Evolutionary conservation across 1,140 invertebrate genomes (phyloP).

Genomic region (Sweltsa coloradensis): DNA sequence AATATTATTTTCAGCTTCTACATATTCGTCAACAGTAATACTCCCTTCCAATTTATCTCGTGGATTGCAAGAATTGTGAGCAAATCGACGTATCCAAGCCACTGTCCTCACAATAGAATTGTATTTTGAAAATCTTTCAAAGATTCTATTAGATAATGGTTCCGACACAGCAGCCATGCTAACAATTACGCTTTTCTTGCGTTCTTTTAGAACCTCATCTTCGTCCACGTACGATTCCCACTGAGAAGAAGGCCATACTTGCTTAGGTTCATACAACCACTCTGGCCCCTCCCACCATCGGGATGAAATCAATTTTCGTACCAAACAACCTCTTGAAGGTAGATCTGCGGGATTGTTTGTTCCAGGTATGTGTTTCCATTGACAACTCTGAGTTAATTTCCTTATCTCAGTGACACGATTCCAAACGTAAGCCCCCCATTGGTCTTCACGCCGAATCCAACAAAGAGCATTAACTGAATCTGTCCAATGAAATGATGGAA

Average conservation of each 20-base stretch:
- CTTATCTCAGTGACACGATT: conserved; percentile 19
- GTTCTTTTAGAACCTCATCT: conserved; percentile 4
- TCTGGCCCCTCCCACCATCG: conserved; percentile 29
- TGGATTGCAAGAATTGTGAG: conserved; percentile 14
- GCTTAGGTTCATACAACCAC: conserved; percentile 19
- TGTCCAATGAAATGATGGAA: conserved; percentile 19
- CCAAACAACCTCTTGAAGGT: conserved; percentile 26
- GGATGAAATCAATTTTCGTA: conserved; percentile 21
- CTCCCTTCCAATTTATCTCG: not conserved
- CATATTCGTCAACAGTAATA: conserved; percentile 5
- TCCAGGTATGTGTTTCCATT: conserved; percentile 28
- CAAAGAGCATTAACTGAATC: conserved; percentile 25
- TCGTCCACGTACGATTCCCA: conserved; percentile 14
- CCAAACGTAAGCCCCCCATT: conserved; percentile 16
- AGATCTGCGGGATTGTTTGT: conserved; percentile 30
- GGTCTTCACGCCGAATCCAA: conserved; percentile 21
- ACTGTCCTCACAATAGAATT: conserved; percentile 20
- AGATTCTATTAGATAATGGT: conserved; percentile 10
- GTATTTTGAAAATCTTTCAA: conserved; percentile 18
- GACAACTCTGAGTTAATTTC: not conserved
- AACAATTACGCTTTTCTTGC: not conserved
- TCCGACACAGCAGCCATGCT: not conserved
- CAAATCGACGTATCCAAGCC: conserved; percentile 20
- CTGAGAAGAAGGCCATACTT: conserved; percentile 20
- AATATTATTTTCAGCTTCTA: conserved; percentile 3